A percentile compares a stretch with the other conserved stretches of the same genome.
These are phyloP conservation scores for Orgyia antiqua DNA, from an alignment of 2,888 invertebrate genomes.

Conservation along the genomic window DNA sequence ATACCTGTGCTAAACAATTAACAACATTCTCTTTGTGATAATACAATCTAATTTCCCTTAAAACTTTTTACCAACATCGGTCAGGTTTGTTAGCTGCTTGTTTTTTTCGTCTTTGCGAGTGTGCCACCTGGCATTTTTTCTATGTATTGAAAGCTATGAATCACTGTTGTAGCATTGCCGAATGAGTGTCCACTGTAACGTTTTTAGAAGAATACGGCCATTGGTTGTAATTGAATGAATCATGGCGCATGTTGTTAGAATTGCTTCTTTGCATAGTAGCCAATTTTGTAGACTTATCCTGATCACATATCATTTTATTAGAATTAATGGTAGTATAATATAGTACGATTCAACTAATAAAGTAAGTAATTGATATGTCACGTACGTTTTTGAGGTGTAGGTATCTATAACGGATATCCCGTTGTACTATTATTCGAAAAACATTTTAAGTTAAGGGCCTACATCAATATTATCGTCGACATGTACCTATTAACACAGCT, in stretches of 20 bases:
- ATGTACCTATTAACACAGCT: no score
- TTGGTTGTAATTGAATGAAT: constrained; percentile 33
- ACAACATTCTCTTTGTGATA: constrained; percentile 34
- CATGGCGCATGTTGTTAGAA: constrained; percentile 23
- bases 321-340: constrained; percentile 12
- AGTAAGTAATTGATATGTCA: constrained; percentile 16
- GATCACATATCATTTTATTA: constrained; percentile 27
- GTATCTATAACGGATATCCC: constrained; percentile 34
- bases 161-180: constrained; percentile 50
- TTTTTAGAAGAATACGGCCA: constrained; percentile 20
- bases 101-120: constrained; percentile 54
- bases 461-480: no score
- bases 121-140: constrained; percentile 74
- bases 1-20: constrained; percentile 37
- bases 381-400: constrained; percentile 26
- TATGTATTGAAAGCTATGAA: constrained; percentile 61
- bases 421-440: no score
- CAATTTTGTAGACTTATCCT: constrained; percentile 10
- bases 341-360: constrained; percentile 3
- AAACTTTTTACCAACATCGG: constrained; percentile 26
- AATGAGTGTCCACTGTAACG: constrained; percentile 38
- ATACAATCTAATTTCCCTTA: constrained; percentile 37
- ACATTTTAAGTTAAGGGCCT: no score
- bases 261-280: constrained; percentile 13
- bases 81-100: constrained; percentile 52